Conservation (phyloP, 2,797 vertebrate genomes). For the Gallirallus australis region DNA sequence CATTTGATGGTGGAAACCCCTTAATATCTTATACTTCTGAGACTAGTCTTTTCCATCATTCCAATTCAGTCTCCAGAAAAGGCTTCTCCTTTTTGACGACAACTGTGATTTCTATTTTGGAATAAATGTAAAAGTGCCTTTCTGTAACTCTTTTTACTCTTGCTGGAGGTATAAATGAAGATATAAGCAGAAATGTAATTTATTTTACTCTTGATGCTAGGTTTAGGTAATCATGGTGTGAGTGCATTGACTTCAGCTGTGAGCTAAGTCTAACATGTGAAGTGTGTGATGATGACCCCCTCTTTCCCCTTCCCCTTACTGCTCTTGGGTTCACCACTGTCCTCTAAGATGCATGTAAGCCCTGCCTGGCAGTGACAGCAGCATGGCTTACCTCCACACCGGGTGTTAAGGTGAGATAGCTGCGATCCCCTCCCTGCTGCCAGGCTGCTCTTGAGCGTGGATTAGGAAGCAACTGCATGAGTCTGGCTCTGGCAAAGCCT, state of each 20-base stretch:
- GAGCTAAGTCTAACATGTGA: background rate
- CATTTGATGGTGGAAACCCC: background rate
- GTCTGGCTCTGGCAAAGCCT: background rate
- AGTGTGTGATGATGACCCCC: background rate
- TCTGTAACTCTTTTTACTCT: background rate
- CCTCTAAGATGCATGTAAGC: background rate
- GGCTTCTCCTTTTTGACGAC: background rate
- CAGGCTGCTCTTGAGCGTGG: background rate
- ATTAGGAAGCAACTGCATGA: background rate
- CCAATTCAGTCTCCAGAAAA: background rate
- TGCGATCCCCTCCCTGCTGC: background rate
- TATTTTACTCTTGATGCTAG: background rate
- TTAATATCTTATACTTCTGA: background rate
- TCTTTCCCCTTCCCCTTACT: background rate
- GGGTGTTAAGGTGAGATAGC: background rate
- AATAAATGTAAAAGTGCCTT: background rate
- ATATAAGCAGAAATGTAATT: background rate
- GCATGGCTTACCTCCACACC: background rate
- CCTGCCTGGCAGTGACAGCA: background rate
- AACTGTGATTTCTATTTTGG: background rate
- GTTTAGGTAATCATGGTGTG: background rate
- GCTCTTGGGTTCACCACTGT: background rate
- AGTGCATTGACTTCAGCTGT: background rate
- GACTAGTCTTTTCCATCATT: background rate
- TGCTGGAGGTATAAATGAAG: background rate